Conservation (phyloP, 2,797 vertebrate species). For the Sebastes reedi region DNA sequence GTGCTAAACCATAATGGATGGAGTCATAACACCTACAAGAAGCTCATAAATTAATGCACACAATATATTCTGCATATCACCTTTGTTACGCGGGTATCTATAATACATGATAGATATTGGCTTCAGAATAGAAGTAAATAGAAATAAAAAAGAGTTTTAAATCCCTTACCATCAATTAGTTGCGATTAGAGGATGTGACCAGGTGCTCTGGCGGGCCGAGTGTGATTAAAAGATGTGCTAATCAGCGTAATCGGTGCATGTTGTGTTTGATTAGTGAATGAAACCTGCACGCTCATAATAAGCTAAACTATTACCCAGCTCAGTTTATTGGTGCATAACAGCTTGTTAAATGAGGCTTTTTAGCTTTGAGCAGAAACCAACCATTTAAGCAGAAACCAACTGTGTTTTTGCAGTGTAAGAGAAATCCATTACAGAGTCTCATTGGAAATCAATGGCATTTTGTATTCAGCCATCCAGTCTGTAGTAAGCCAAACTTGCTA, state of each 20-base stretch:
- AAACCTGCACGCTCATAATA: neutral
- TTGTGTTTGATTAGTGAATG: neutral
- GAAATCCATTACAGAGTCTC: slow-evolving; percentile 41
- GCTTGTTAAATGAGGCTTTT: neutral
- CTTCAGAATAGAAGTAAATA: neutral
- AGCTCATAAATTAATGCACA: neutral
- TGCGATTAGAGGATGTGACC: neutral
- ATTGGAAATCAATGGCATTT: slow-evolving; percentile 66
- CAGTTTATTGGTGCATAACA: neutral
- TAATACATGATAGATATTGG: neutral
- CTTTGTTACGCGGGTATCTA: neutral
- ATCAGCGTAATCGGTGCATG: neutral
- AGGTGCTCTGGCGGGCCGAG: neutral
- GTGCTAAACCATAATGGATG: neutral
- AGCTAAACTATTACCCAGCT: neutral
- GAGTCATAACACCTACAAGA: too few species aligned
- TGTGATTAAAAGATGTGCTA: neutral
- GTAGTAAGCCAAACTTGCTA: neutral
- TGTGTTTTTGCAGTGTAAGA: slow-evolving; percentile 19
- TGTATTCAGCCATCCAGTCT: neutral
- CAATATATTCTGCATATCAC: neutral
- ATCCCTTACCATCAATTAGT: too few species aligned
- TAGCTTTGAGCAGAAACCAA: neutral
- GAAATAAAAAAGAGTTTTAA: too few species aligned
- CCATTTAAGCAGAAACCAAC: neutral